Base-by-base conservation (phyloP, 2,797 vertebrate genomes). In the Enteromius paludinosus region DNA sequence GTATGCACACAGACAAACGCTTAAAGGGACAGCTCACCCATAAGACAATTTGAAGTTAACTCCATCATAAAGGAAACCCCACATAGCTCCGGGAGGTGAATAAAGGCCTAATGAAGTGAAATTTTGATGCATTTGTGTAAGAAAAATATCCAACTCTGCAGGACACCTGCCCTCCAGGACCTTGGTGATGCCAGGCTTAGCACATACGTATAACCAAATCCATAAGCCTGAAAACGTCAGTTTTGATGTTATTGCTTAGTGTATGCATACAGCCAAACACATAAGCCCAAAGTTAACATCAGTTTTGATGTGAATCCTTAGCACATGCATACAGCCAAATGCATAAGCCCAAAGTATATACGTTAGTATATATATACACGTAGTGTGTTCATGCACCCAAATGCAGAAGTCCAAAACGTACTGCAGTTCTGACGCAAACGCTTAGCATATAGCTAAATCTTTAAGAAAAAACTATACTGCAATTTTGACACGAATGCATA, bases 241-340 rank as follows among this genome's bases (percentile, higher is more conserved):
- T 20, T 65, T 9, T 41, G 4, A 66, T 2, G 20, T 0, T 2
- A 23, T n/a, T 2, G 0, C 18, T 66, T 23, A 14, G 5, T 11
- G 1, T 38, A n/a, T 2, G 5, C 8, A 14, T 14, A 11, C 18
- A 68, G 20, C 11, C 20, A 41, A 41, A 68, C 0, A 11, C 1
- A 6, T 5, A 68, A 23, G 20, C 5, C 4, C 4, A 23, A 23
- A 68, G 30, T 33, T 33, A 35, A 14, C 10, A 3, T 41, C 10
- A 14, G 20, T 68, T 62, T 30, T 68, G 10, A 38, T 0, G 4
- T 0, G 0, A 38, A 68, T 0, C 0, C 4, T n/a, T n/a, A 7
- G n/a, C 0, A 10, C 12, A 59, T 25, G 3, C 54, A 23, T 56
- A 4, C 2, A 33, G 6, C 15, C 61, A 62, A 30, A 62, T 1